Percentiles rank a stretch among this genome's conserved stretches.
Evolutionary conservation across 2,888 invertebrate genomes (phyloP).

Genomic region (Nesidiocoris tenuis): DNA sequence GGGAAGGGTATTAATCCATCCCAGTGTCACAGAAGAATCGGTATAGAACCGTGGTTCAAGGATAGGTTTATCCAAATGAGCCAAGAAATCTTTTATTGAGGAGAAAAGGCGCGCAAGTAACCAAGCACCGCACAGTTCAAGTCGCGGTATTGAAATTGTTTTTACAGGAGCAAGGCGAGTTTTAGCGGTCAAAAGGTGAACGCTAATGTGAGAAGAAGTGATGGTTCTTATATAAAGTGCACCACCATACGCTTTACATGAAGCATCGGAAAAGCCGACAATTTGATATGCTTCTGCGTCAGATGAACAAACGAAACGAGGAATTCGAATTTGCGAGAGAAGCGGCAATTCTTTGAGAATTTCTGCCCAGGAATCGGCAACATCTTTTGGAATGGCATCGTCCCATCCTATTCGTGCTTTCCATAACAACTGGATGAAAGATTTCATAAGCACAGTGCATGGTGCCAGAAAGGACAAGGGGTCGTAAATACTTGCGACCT

Average conservation of each 20-base stretch:
- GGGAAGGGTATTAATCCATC: slow-evolving; percentile 14
- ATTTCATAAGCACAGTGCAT: not conserved
- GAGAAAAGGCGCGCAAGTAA: not conserved
- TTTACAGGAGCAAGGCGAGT: slow-evolving; percentile 11
- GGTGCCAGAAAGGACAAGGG: slow-evolving; percentile 24
- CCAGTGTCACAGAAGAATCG: slow-evolving; percentile 7
- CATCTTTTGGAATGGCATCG: not conserved
- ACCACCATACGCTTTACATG: slow-evolving; percentile 1
- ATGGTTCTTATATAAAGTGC: slow-evolving; percentile 5
- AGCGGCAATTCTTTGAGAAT: not conserved
- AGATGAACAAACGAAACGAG: not conserved
- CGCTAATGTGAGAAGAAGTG: not conserved
- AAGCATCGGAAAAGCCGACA: slow-evolving; percentile 23
- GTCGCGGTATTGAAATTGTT: slow-evolving; percentile 2
- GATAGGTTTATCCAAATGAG: not conserved
- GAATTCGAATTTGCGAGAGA: slow-evolving; percentile 3
- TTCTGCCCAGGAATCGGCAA: not conserved
- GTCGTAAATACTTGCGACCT: not conserved
- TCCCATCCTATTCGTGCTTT: slow-evolving; percentile 12
- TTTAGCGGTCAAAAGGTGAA: not conserved
- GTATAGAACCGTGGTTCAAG: not conserved
- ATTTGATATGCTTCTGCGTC: not conserved
- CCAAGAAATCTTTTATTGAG: slow-evolving; percentile 1
- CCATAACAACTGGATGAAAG: slow-evolving; percentile 11
- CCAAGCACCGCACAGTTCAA: slow-evolving; percentile 5